Evolutionary conservation across 2,888 invertebrate genomes (phyloP), one percentile per base, ranked within the genome.

Genomic region (Pogonocherus hispidulus): DNA sequence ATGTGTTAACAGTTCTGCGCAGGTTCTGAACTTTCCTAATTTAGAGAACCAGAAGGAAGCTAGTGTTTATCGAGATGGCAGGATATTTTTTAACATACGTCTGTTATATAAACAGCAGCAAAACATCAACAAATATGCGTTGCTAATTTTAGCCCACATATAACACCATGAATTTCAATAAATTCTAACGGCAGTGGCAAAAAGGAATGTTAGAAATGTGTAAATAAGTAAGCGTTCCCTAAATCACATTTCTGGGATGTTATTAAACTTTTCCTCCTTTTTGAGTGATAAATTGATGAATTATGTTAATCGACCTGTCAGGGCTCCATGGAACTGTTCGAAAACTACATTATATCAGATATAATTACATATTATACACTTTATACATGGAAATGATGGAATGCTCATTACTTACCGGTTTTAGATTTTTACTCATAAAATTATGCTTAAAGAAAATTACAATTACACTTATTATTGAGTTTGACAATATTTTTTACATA

Each of bases 231-330:
- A 59, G 32, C 32, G 18, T 8, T 16, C 32, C 52, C 62, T 51
- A 51, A 49, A 49, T 22, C 51, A 23, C 51, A 32, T 37, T 49
- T 27, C 37, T 20, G 44, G 55, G 63, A 57, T 57, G 65, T 41
- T 51, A 46, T 66, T 70, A 70, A 66, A 64, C 35, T 60, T 56
- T 60, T 65, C 69, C 67, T 57, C 56, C 55, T 60, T 71, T 69
- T 67, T 66, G 56, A 51, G 66, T 73, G 76, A 76, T 72, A 70
- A 71, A 75, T 73, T 66, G 69, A 66, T 59, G 49, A 69, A 78
- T 77, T 75, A 79, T 79, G 79, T 69, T 76, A 79, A 78, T 73
- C 67, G 69, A 69, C 66, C 71, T 71, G 75, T 76, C 76, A 68
- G 65, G 70, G 73, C 70, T 75, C 74, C 73, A 73, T 73, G 71